Evolutionary conservation across 1,140 invertebrate species (phyloP), one percentile per base, ranked within the genome.

Genomic region (Lithobius niger): DNA sequence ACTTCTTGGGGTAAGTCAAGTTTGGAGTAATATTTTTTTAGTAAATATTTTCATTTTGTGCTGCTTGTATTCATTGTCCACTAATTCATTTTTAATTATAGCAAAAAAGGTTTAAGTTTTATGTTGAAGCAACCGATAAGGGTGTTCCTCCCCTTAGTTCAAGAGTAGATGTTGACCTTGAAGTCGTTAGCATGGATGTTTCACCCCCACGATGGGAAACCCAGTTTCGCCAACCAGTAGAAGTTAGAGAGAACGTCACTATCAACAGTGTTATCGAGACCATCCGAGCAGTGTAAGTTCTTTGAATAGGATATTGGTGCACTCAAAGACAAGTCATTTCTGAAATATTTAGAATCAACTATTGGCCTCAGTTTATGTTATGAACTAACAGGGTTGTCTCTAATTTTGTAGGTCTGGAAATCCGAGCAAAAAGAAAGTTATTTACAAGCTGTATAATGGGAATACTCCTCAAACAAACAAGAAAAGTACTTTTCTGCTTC

Each of bases 121-220:
- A 73, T 58, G 86, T 85, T 1, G 77, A 77, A 40, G 89, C 88
- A 1, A 76, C 75, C 27, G 90, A 94, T 70, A 77, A 79, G 62
- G 87, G 87, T 4, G 69, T 74, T 59, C 71, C 69, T 40, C 75
- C 77, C 2, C 74, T 79, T 64, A 71, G 74, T 57, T 78, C 78
- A 59, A 74, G 74, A 43, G 87, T 86, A 52, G 79, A 82, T 64
- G 75, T 93, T 57, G 78, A 82, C 58, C 86, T 94, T 59, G 76
- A 79, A 57, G 86, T 93, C 19, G 85, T 91, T 1, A 86, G 88
- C 64, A 87, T 87, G 1, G 81, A 86, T 64, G 90, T 88, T 68
- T 88, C 90, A 69, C 81, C 87, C 40, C 90, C 90, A 24, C 53
- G 65, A 25, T 69, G 64, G 64, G 62, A 60, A 61, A 62, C n/a